A percentile compares a stretch with the other conserved stretches of the same genome.
Evolutionary conservation across 2,888 invertebrate species (phyloP).

Genomic region (Acanthosepion pharaonis): DNA sequence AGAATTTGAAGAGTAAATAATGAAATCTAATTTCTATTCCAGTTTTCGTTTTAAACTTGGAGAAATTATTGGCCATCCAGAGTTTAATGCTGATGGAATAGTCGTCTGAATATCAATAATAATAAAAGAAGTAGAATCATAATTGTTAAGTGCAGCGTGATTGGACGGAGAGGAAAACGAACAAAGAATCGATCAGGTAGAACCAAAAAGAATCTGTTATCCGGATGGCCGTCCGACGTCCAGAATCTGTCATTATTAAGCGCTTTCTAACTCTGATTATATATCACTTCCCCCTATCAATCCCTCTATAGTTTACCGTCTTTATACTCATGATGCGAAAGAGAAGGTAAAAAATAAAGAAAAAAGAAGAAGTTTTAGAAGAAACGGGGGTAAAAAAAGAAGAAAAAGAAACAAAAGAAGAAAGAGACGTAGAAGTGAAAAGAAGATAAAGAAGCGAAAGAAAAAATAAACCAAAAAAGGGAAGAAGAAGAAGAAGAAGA

Average conservation of each 20-base stretch:
- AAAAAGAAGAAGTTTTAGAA: too few relatives aligned
- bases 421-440: too few relatives aligned
- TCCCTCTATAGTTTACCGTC: too few relatives aligned
- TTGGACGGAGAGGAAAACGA: neutral
- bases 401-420: neutral
- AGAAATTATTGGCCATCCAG: neutral
- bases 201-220: neutral
- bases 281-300: neutral
- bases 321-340: too few relatives aligned
- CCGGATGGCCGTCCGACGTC: neutral
- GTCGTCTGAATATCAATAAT: neutral
- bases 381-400: neutral
- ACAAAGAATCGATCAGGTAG: neutral
- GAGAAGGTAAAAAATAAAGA: neutral
- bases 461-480: neutral
- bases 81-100: neutral
- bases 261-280: neutral
- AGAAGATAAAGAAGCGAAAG: neutral
- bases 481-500: neutral
- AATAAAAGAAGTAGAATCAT: constrained; percentile 9
- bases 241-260: neutral
- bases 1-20: neutral
- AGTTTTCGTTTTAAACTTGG: neutral
- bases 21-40: neutral
- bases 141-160: neutral